Evolutionary conservation across 2,888 invertebrate species (phyloP), one percentile per base, ranked within the genome.

Genomic region (Clivina fossor): DNA sequence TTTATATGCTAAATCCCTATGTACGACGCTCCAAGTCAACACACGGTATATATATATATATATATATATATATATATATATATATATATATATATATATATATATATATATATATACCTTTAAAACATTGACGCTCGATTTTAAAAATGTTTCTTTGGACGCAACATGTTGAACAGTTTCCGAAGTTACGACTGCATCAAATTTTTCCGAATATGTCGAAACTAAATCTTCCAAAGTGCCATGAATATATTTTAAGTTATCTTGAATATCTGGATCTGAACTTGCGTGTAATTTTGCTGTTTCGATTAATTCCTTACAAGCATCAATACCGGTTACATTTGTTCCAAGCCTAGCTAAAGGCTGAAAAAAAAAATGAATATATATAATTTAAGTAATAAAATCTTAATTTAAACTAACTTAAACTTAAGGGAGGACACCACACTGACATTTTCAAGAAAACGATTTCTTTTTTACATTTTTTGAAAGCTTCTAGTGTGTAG

Each of bases 91-190:
- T n/a, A n/a, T n/a, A n/a, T n/a, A n/a, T n/a, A n/a, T n/a, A n/a
- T n/a, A n/a, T n/a, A n/a, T n/a, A n/a, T n/a, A n/a, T n/a, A n/a
- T n/a, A n/a, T n/a, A 60, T 59, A 78, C 80, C 74, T 86, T 89
- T 0, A 88, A 70, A 0, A 83, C 69, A 13, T 80, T 74, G 4
- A 84, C 75, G 67, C 89, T 88, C 2, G 80, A 74, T 46, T 80
- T 74, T 0, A 95, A 67, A 69, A 95, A 90, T 1, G 77, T 63
- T 11, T 82, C 79, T 61, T 87, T 82, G 65, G 92, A 81, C 1
- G 79, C 76, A 0, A 95, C 87, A 75, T 96, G 95, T 71, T 96
- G 95, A 57, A 95, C 76, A 0, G 95, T 87, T 77, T 96, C 96
- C 0, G 94, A 94, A 0, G 88, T 83, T 0, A 95, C 81, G 1